Percentiles rank a stretch among this genome's conserved stretches.
Evolutionary conservation across 2,113 vertebrate species (phyloP).

Genomic region (Cyprinodon brontotheroides): DNA sequence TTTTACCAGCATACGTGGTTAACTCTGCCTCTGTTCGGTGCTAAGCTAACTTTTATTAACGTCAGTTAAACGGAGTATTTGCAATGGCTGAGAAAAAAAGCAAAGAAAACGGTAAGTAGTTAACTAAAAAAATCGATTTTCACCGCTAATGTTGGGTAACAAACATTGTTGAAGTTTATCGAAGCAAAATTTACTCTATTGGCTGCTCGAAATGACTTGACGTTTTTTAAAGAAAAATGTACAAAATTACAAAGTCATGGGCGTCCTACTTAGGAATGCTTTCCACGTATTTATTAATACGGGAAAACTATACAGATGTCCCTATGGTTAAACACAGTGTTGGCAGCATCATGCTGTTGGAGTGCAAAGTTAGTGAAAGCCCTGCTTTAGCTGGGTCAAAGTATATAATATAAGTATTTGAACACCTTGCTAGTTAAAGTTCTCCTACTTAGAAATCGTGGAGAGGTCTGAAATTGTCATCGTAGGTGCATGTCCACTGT

Average conservation of each 20-base stretch:
- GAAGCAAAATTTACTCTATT: neutral
- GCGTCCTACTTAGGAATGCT: too few species aligned
- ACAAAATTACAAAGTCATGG: too few species aligned
- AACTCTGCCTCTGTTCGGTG: neutral
- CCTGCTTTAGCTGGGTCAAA: neutral
- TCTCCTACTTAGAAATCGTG: too few species aligned
- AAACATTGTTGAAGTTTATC: neutral
- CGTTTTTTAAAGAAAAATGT: too few species aligned
- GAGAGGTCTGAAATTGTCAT: too few species aligned
- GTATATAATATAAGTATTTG: too few species aligned
- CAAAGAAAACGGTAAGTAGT: conserved; percentile 22
- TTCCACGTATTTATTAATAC: neutral
- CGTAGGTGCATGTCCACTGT: too few species aligned
- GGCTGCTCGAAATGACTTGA: neutral
- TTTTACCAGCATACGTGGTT: accelerated
- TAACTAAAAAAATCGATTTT: neutral
- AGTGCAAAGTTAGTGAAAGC: neutral
- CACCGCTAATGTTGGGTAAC: neutral
- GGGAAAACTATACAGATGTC: neutral
- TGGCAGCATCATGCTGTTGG: neutral
- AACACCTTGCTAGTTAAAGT: too few species aligned
- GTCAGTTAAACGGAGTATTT: neutral
- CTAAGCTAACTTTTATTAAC: conserved; percentile 17
- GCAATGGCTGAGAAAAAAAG: conserved; percentile 49
- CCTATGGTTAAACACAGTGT: too few species aligned